phyloP scores from a whole-genome alignment of 2,888 invertebrate genomes.

The Cephus spinipes region DNA sequence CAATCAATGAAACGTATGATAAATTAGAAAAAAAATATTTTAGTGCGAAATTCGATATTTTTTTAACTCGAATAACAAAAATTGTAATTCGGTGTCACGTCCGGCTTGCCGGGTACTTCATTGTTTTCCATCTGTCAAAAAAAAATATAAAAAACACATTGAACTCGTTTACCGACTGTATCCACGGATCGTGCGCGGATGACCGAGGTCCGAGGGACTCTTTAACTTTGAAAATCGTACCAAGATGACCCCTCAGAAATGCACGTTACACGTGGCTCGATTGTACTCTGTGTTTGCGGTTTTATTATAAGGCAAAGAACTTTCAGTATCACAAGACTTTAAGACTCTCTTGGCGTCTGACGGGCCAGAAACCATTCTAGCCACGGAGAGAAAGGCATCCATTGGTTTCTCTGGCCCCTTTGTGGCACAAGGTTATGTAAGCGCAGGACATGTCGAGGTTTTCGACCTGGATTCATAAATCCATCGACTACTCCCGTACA shows the following conservation, averaged over 20 bases:
- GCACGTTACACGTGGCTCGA: not conserved
- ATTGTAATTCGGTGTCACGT: not conserved
- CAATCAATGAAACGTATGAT: too few relatives aligned
- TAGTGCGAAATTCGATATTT: too few relatives aligned
- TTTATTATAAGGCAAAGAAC: not conserved
- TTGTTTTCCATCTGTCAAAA: not conserved
- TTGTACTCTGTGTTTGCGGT: too few relatives aligned
- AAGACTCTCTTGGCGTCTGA: not conserved
- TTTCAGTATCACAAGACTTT: not conserved
- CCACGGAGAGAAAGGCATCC: constrained; percentile 47
- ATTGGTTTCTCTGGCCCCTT: constrained; percentile 42
- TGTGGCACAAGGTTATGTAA: constrained; percentile 55
- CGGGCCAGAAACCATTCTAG: not conserved
- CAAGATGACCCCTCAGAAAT: not conserved
- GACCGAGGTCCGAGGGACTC: not conserved
- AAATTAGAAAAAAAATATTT: too few relatives aligned
- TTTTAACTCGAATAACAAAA: not conserved
- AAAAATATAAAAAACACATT: not conserved
- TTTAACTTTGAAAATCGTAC: not conserved
- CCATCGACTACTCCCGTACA: constrained; percentile 5
- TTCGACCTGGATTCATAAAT: constrained; percentile 48
- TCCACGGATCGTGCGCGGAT: not conserved
- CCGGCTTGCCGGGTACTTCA: not conserved
- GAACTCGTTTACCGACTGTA: not conserved
- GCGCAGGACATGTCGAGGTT: constrained; percentile 36